These are phyloP conservation scores for Craterocephalus amniculus DNA, from an alignment of 2,797 vertebrate species.

Conservation along the genomic window DNA sequence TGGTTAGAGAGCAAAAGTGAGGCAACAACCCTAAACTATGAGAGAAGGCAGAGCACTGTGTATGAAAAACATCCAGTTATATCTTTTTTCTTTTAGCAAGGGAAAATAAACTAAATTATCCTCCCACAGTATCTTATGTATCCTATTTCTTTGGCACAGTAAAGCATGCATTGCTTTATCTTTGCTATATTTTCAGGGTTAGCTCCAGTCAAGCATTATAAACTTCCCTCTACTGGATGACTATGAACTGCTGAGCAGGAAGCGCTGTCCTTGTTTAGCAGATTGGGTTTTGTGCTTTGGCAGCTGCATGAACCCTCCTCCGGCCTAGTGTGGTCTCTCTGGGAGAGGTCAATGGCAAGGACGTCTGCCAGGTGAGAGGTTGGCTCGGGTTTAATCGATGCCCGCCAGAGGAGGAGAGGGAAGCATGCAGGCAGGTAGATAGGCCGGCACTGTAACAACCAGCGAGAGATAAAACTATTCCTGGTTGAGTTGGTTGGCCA, in stretches of 20 bases:
- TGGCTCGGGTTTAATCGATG: constrained; percentile 70
- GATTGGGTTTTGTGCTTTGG: constrained; percentile 49
- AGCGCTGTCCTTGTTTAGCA: constrained; percentile 45
- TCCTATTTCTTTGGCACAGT: not conserved
- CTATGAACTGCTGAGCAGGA: constrained; percentile 37
- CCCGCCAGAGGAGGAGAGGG: constrained; percentile 47
- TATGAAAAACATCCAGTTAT: constrained; percentile 29
- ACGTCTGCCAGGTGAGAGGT: constrained; percentile 72
- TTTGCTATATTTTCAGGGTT: constrained; percentile 8
- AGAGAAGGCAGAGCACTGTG: constrained; percentile 38
- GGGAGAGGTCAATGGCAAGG: constrained; percentile 66
- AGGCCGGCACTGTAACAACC: constrained; percentile 50
- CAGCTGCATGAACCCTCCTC: constrained; percentile 46
- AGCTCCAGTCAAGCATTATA: constrained; percentile 26
- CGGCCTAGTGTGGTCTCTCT: constrained; percentile 47
- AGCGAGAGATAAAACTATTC: constrained; percentile 67
- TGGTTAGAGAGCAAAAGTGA: constrained; percentile 8
- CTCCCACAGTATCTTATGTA: not conserved
- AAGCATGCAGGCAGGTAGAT: constrained; percentile 42
- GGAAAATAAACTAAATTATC: constrained; percentile 18
- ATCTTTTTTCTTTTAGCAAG: constrained; percentile 31
- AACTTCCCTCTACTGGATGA: constrained; percentile 9
- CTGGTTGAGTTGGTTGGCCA: constrained; percentile 62
- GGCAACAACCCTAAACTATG: constrained; percentile 39
- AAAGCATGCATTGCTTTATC: not conserved